phyloP scores from a whole-genome alignment of 2,797 vertebrate species.

The Schizopygopsis malacanthus region DNA sequence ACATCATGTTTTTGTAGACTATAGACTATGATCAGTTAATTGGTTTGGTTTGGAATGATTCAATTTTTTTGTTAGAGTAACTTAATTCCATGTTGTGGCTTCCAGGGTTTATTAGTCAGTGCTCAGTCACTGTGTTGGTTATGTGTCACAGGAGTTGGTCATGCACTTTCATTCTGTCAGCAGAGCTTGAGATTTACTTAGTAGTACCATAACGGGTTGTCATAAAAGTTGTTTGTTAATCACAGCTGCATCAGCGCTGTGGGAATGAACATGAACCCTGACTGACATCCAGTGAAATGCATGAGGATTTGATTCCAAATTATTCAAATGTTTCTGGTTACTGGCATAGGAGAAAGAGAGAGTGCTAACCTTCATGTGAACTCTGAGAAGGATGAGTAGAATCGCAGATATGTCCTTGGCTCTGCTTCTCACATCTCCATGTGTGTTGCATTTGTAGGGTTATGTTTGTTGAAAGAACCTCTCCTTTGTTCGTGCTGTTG shows the following conservation, averaged over 20 bases:
- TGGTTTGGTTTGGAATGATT: conserved; percentile 32
- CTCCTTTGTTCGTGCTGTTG: conserved; percentile 54
- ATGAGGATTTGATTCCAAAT: conserved; percentile 24
- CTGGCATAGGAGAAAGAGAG: conserved; percentile 4
- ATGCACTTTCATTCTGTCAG: conserved; percentile 28
- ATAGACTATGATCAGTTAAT: conserved; percentile 25
- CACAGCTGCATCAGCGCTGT: conserved; percentile 26
- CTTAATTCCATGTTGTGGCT: conserved; percentile 10
- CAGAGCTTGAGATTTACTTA: conserved; percentile 18
- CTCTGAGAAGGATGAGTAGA: conserved; percentile 63
- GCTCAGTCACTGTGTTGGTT: conserved; percentile 42
- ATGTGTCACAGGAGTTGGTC: conserved; percentile 45
- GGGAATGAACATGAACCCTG: conserved; percentile 27
- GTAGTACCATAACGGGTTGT: neutral
- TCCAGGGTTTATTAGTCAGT: conserved; percentile 49
- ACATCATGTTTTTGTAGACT: conserved; percentile 18
- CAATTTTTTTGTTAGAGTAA: neutral
- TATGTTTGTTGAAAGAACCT: conserved; percentile 64
- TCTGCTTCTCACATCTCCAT: conserved; percentile 57
- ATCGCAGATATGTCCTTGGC: conserved; percentile 68
- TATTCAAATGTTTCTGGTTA: conserved; percentile 27
- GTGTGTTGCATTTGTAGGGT: conserved; percentile 66
- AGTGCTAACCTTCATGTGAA: conserved; percentile 63
- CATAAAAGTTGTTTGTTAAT: conserved; percentile 24
- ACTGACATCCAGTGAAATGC: conserved; percentile 19